A percentile compares a stretch with the other conserved stretches of the same genome.
These are phyloP conservation scores for Pelochelys cantorii DNA, from an alignment of 2,797 vertebrate species.

Conservation along the genomic window DNA sequence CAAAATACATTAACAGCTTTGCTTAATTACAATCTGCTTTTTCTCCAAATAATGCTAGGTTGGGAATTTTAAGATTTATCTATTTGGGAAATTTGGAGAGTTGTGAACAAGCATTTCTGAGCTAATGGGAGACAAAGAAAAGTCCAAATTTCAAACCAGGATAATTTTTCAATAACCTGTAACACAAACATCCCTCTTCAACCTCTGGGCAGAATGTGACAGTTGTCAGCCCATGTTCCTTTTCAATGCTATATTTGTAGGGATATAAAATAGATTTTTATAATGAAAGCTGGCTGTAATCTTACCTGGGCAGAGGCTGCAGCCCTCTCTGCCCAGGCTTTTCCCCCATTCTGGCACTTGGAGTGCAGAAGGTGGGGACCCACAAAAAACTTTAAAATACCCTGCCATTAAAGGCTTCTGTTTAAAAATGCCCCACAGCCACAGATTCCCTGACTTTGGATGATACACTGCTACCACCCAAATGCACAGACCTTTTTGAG, in stretches of 20 bases:
- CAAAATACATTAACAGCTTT: neutral
- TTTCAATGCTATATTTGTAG: neutral
- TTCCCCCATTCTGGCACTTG: too few relatives aligned
- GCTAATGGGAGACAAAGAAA: neutral
- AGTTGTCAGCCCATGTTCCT: neutral
- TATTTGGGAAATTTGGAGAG: neutral
- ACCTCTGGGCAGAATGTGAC: neutral
- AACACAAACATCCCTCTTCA: neutral
- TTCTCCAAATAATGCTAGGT: neutral
- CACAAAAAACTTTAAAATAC: too few relatives aligned
- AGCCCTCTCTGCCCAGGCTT: neutral
- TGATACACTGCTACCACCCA: too few relatives aligned
- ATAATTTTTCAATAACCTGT: neutral
- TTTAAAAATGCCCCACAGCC: too few relatives aligned
- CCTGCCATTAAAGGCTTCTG: too few relatives aligned
- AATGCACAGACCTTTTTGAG: too few relatives aligned
- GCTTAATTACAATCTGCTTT: neutral
- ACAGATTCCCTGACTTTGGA: too few relatives aligned
- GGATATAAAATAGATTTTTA: neutral
- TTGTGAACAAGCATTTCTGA: neutral
- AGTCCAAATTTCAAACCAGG: neutral
- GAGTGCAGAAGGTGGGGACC: too few relatives aligned
- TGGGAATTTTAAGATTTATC: neutral
- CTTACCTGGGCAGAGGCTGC: neutral
- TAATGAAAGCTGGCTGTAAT: neutral